Evolutionary conservation across 1,140 invertebrate species (phyloP).

Genomic region (Panagrolaimus sp.): DNA sequence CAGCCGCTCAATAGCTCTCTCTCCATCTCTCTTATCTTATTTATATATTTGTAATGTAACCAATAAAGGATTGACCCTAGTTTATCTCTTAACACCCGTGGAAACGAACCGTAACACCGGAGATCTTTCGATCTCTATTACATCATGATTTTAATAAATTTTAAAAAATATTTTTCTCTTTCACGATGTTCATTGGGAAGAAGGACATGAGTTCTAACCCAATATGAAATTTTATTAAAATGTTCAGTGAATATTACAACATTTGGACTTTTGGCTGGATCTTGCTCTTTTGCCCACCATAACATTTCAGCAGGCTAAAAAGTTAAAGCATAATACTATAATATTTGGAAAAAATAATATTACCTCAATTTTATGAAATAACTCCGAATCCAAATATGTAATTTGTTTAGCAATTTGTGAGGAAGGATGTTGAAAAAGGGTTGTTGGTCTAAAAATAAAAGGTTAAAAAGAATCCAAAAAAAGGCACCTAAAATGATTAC

Average conservation of each 20-base stretch:
- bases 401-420: constrained; percentile 80
- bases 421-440: constrained; percentile 37
- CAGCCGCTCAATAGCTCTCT: no score
- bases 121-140: no score
- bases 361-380: constrained; percentile 93
- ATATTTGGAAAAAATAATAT: constrained; percentile 20
- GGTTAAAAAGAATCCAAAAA: background rate
- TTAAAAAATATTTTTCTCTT: constrained; percentile 87
- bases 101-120: no score
- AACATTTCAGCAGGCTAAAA: constrained; percentile 75
- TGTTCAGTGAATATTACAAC: constrained; percentile 93
- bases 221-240: constrained; percentile 99
- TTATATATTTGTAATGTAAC: no score
- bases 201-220: constrained; percentile 76
- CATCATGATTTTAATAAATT: constrained; percentile 98
- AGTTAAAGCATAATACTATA: constrained; percentile 7
- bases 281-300: constrained; percentile 92
- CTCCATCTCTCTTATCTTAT: no score
- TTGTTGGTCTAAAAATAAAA: constrained; percentile 27
- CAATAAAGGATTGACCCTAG: no score
- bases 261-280: constrained; percentile 90
- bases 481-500: background rate
- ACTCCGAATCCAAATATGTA: constrained; percentile 86
- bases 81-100: no score
- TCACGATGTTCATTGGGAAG: constrained; percentile 78